These are phyloP conservation scores for Pachypanchax playfairii DNA, from an alignment of 2,113 vertebrate species.

Conservation along the genomic window DNA sequence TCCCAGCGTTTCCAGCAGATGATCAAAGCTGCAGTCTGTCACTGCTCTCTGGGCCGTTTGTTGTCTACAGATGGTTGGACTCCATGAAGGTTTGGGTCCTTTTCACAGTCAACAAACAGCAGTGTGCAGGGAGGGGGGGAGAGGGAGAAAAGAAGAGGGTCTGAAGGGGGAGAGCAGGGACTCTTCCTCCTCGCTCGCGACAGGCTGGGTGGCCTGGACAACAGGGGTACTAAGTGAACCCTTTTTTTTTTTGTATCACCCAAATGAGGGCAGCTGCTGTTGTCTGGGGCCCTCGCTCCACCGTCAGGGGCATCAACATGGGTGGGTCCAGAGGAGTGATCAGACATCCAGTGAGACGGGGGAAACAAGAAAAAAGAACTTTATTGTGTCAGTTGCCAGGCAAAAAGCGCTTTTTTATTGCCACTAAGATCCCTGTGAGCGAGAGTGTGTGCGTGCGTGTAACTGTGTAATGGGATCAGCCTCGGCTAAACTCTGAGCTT, in stretches of 20 bases:
- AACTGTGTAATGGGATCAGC: conserved; percentile 56
- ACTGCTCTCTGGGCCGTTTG: conserved; percentile 37
- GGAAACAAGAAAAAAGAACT: conserved; percentile 48
- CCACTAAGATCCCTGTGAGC: conserved; percentile 59
- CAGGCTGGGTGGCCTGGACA: conserved; percentile 65
- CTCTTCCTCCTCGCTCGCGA: conserved; percentile 14
- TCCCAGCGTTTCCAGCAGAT: conserved; percentile 54
- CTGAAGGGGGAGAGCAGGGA: too few species aligned
- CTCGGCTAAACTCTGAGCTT: conserved; percentile 57
- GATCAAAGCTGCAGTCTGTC: conserved; percentile 56
- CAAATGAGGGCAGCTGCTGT: conserved; percentile 71
- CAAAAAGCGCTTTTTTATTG: conserved; percentile 66
- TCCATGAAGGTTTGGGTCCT: conserved; percentile 36
- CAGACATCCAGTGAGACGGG: conserved; percentile 51
- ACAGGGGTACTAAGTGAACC: conserved; percentile 38
- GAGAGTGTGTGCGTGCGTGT: conserved; percentile 58
- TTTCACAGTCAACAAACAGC: conserved; percentile 66
- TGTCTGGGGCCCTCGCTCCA: conserved; percentile 47
- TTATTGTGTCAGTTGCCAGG: conserved; percentile 67
- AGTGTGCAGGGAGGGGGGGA: conserved; percentile 32
- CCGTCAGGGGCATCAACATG: conserved; percentile 19
- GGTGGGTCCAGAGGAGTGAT: conserved; percentile 31
- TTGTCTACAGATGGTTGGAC: conserved; percentile 40
- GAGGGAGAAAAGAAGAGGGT: conserved; percentile 16
- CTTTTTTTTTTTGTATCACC: conserved; percentile 20